These are phyloP conservation scores for Lasioglossum albipes DNA, from an alignment of 1,140 invertebrate genomes.

Conservation along the genomic window DNA sequence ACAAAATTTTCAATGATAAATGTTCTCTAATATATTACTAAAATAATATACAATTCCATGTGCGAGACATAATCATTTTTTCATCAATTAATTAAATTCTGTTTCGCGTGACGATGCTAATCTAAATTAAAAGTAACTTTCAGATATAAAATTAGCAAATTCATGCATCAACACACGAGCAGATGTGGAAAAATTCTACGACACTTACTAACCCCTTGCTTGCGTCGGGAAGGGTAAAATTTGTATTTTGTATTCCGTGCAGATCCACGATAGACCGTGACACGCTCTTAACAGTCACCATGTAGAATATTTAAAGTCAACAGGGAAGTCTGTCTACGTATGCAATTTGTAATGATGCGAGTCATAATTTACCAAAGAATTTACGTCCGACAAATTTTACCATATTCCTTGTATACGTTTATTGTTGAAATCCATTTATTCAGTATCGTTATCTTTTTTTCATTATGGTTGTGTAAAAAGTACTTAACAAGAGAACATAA, in stretches of 20 bases:
- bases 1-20: too few species aligned
- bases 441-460: too few species aligned
- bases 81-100: too few species aligned
- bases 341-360: slow-evolving; percentile 16
- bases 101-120: too few species aligned
- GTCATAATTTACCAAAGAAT: neutral
- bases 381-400: too few species aligned
- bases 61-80: too few species aligned
- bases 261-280: slow-evolving; percentile 23
- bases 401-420: too few species aligned
- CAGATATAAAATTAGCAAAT: neutral
- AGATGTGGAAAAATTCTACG: slow-evolving; percentile 9
- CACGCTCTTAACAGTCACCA: slow-evolving; percentile 29
- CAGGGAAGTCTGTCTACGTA: slow-evolving; percentile 1
- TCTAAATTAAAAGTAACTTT: neutral
- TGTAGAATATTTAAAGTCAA: neutral
- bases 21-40: too few species aligned
- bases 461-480: too few species aligned
- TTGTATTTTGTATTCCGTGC: slow-evolving; percentile 49
- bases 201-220: slow-evolving; percentile 5
- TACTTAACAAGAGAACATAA: too few species aligned
- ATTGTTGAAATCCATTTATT: too few species aligned
- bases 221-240: slow-evolving; percentile 27
- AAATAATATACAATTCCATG: too few species aligned
- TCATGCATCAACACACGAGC: neutral